Conservation (phyloP, 1,140 invertebrate genomes). For the Drosophila asahinai region DNA sequence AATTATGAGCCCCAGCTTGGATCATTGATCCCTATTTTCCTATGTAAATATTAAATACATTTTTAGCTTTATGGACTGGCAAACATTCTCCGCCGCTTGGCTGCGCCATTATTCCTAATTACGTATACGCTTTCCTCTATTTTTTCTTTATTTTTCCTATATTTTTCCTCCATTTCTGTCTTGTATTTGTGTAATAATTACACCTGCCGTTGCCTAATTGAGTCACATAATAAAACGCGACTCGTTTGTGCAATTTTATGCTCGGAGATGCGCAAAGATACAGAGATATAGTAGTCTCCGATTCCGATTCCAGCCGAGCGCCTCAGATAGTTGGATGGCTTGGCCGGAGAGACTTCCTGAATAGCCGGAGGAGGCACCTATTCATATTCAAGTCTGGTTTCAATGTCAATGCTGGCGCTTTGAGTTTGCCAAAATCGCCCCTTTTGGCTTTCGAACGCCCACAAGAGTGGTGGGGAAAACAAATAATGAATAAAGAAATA, state of each 20-base stretch:
- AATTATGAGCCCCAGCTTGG: neutral
- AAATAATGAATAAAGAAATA: constrained; percentile 5
- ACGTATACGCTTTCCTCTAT: neutral
- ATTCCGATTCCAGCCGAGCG: constrained; percentile 1
- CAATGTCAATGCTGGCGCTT: constrained; percentile 69
- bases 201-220: constrained; percentile 52
- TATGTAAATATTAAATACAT: neutral
- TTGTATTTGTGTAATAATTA: constrained; percentile 35
- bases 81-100: neutral
- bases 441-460: constrained; percentile 58
- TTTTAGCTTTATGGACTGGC: constrained; percentile 1
- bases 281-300: constrained; percentile 4
- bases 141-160: constrained; percentile 8
- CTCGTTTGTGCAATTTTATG: constrained; percentile 55
- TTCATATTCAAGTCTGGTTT: constrained; percentile 50
- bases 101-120: constrained; percentile 21
- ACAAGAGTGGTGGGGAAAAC: constrained; percentile 25
- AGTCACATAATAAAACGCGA: constrained; percentile 60
- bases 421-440: constrained; percentile 19
- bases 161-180: neutral
- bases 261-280: constrained; percentile 43
- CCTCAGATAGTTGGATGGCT: constrained; percentile 4
- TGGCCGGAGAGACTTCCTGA: constrained; percentile 30
- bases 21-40: neutral
- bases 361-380: constrained; percentile 4